Conservation (phyloP, 1,140 invertebrate species). For the Bombus polaris region DNA sequence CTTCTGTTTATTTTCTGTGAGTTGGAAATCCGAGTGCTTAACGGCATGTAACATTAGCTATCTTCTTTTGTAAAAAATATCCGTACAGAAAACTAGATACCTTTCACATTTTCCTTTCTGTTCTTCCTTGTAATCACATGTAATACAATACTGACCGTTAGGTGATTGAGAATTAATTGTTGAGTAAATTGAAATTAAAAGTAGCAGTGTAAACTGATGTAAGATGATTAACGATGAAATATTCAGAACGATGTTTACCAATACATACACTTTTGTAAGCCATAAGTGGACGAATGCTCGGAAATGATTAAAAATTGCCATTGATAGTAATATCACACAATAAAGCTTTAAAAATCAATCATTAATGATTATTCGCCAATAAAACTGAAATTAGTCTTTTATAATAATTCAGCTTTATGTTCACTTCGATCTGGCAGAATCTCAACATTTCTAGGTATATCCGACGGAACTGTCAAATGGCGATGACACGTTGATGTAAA, state of each 20-base stretch:
- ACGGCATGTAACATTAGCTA: background rate
- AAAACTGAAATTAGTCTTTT: background rate
- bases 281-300: no score
- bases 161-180: background rate
- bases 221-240: no score
- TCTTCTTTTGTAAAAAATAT: background rate
- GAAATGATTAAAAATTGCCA: no score
- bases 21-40: slow-evolving; percentile 19
- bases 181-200: background rate
- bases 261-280: no score
- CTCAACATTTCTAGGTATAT: background rate
- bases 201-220: background rate
- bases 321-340: no score
- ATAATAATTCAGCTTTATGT: background rate
- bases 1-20: slow-evolving; percentile 13
- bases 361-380: no score
- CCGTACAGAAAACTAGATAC: background rate
- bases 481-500: slow-evolving; percentile 28
- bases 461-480: slow-evolving; percentile 7
- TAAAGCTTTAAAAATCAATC: no score
- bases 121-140: background rate
- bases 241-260: no score
- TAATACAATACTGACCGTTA: background rate
- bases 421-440: background rate
- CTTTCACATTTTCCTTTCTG: background rate